phyloP scores from a whole-genome alignment of 2,113 vertebrate genomes.

The Antigone vipio region DNA sequence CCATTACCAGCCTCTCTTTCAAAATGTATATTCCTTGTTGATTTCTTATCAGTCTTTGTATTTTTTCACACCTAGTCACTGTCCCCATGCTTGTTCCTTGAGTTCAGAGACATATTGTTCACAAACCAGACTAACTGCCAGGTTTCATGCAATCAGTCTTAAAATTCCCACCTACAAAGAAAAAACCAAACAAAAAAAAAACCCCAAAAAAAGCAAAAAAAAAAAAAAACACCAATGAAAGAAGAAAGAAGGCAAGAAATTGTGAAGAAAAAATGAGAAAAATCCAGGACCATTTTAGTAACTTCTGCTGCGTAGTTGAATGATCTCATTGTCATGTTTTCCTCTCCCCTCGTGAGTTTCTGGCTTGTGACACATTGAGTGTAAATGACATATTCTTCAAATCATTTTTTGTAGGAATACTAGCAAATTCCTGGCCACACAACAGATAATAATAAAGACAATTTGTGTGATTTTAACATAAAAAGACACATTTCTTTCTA shows the following conservation, averaged over 20 bases:
- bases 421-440: background rate
- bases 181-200: background rate
- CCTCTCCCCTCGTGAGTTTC: background rate
- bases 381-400: background rate
- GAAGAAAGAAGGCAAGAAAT: background rate
- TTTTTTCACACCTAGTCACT: background rate
- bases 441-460: background rate
- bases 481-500: background rate
- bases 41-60: background rate
- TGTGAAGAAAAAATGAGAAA: background rate
- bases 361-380: background rate
- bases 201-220: too few relatives aligned
- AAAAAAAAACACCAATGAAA: background rate
- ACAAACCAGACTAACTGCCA: background rate
- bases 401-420: background rate
- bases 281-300: background rate
- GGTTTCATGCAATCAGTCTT: background rate
- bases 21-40: background rate
- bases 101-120: background rate
- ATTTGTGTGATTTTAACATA: background rate
- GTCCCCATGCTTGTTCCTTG: background rate
- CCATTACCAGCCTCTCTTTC: background rate
- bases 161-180: background rate
- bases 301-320: background rate
- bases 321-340: slow-evolving; percentile 36